Evolutionary conservation across 2,888 invertebrate genomes (phyloP).

Genomic region (Rhamphomyia laevipes): DNA sequence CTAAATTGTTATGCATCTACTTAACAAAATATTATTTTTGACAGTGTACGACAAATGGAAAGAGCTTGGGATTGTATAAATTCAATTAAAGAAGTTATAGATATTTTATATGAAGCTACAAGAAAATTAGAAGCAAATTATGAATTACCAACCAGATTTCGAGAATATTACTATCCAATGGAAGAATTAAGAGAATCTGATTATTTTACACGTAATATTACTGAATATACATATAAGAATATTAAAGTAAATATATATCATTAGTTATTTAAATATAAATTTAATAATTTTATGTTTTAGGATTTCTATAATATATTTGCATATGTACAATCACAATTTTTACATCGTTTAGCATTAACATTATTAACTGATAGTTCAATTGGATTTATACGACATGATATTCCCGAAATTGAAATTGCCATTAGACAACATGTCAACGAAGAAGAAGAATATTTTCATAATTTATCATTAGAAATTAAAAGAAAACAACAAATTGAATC

Average conservation of each 20-base stretch:
- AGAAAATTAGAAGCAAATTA: conserved; percentile 29
- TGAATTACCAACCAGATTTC: conserved; percentile 24
- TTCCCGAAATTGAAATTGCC: conserved; percentile 26
- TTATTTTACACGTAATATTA: conserved; percentile 32
- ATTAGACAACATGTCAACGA: conserved; percentile 29
- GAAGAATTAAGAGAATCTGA: conserved; percentile 35
- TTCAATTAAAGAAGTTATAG: conserved; percentile 32
- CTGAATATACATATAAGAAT: conserved; percentile 32
- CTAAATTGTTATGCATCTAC: neutral
- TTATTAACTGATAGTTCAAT: conserved; percentile 28
- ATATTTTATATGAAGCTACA: conserved; percentile 33
- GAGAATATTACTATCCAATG: conserved; percentile 31
- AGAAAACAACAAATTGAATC: conserved; percentile 27
- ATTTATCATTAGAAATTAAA: conserved; percentile 25
- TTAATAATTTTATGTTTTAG: conserved; percentile 17
- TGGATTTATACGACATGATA: conserved; percentile 23
- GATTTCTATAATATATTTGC: conserved; percentile 37
- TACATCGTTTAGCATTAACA: conserved; percentile 32
- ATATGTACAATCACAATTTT: conserved; percentile 36
- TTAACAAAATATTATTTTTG: neutral
- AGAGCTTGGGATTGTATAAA: conserved; percentile 36
- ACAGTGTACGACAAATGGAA: conserved; percentile 31
- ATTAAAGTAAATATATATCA: conserved; percentile 24
- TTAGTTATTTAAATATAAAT: neutral
- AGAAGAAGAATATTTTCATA: conserved; percentile 32